phyloP scores from a whole-genome alignment of 2,797 vertebrate genomes.

The Eospalax fontanierii region DNA sequence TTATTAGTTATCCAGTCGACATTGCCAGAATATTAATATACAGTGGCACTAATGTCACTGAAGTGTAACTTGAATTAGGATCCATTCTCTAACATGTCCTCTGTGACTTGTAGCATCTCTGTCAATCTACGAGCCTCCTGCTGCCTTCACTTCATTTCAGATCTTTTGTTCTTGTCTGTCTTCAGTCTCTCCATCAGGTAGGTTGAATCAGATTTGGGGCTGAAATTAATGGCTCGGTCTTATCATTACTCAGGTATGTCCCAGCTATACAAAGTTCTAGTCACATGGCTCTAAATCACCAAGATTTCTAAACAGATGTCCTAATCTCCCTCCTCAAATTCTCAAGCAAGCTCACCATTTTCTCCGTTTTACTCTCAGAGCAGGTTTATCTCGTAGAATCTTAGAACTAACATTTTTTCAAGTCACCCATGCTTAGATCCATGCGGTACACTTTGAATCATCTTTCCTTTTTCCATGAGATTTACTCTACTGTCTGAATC shows the following conservation, averaged over 20 bases:
- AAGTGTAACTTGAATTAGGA: background rate
- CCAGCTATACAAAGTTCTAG: background rate
- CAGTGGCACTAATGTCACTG: background rate
- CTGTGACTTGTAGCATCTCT: background rate
- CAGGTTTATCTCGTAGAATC: background rate
- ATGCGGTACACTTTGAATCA: background rate
- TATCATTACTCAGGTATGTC: background rate
- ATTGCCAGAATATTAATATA: background rate
- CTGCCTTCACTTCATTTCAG: background rate
- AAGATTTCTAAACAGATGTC: background rate
- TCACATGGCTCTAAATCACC: background rate
- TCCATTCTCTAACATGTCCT: background rate
- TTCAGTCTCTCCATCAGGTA: background rate
- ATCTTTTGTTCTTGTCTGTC: background rate
- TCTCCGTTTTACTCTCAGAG: background rate
- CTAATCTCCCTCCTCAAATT: background rate
- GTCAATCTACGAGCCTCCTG: background rate
- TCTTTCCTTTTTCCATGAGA: background rate
- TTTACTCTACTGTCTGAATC: no score
- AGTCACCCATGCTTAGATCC: background rate
- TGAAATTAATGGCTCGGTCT: background rate
- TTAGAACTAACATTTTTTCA: background rate
- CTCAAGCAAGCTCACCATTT: conserved; percentile 14
- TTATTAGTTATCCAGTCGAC: background rate
- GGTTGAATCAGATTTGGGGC: background rate